Conservation (phyloP, 2,888 invertebrate species). For the Microctonus brassicae region DNA sequence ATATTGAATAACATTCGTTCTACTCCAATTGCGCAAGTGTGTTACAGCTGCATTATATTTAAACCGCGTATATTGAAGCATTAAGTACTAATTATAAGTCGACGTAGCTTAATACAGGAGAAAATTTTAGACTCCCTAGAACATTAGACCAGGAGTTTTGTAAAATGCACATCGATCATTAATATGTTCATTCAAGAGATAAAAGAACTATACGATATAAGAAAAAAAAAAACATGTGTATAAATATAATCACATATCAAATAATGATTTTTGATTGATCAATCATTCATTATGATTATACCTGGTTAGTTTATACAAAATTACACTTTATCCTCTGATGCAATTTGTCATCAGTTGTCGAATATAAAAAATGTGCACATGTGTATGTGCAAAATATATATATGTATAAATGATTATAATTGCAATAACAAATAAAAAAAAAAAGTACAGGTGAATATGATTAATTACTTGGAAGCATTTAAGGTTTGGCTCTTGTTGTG, state of each 20-base stretch:
- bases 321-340: not conserved
- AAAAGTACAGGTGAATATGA: not conserved
- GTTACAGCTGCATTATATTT: conserved; percentile 16
- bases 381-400: not conserved
- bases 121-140: conserved; percentile 5
- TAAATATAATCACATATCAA: conserved; percentile 14
- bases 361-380: conserved; percentile 11
- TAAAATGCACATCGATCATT: conserved; percentile 13
- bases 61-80: conserved; percentile 1
- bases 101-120: not conserved
- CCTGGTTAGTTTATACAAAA: not conserved
- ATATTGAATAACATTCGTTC: not conserved
- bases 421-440: conserved; percentile 15
- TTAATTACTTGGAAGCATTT: conserved; percentile 35
- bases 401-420: conserved; percentile 8
- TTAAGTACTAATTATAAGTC: conserved; percentile 27
- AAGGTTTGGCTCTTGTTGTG: conserved; percentile 40
- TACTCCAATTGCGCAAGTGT: conserved; percentile 10
- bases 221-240: not conserved
- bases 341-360: conserved; percentile 28
- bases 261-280: conserved; percentile 13
- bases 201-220: no score
- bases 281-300: no score
- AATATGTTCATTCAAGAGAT: conserved; percentile 4
- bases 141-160: conserved; percentile 2